Evolutionary conservation across 2,797 vertebrate genomes (phyloP), one percentile per base, ranked within the genome.

Genomic region (Botia kubotai): DNA sequence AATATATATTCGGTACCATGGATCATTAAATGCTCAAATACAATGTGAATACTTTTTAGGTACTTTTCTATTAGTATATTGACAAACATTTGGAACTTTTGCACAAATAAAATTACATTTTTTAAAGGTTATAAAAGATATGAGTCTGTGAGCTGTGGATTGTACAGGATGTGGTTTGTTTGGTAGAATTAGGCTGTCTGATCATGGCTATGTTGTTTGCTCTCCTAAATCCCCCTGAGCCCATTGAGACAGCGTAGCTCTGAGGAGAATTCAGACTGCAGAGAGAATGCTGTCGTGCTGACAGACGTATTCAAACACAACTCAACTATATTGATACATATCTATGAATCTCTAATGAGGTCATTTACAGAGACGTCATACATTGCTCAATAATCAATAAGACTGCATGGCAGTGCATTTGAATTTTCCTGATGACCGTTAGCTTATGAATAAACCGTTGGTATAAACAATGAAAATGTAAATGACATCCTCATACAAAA

Each of bases 131-230:
- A 66, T 50, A 48, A 21, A 77, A 33, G 23, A 3, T 19, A 77
- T 29, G 17, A 29, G 26, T 66, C 14, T 68, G 50, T 58, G 62
- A 76, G 66, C 11, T 58, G 6, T 19, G 8, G 53, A 57, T 65
- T 60, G n/a, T 71, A 8, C 19, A 75, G 17, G 50, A 67, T 63
- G 75, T 74, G 65, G 36, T 29, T 36, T 43, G 17, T 23, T 33
- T 50, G 21, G 46, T 69, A 73, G 50, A 21, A 70, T 58, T 77
- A 75, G 68, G 72, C 48, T 74, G 33, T 70, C 78, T 43, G 75
- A 71, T 85, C 67, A 76, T 70, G 3, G 43, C 13, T 50, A 75
- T 50, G 6, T 60, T 82, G 72, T 85, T 81, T 79, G 76, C 65
- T 43, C 62, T 77, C 53, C 46, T 68, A 46, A 82, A 57, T 23